Percentiles rank a stretch among this genome's conserved stretches.
Evolutionary conservation across 1,140 invertebrate genomes (phyloP).

Genomic region (Drosophila simulans): DNA sequence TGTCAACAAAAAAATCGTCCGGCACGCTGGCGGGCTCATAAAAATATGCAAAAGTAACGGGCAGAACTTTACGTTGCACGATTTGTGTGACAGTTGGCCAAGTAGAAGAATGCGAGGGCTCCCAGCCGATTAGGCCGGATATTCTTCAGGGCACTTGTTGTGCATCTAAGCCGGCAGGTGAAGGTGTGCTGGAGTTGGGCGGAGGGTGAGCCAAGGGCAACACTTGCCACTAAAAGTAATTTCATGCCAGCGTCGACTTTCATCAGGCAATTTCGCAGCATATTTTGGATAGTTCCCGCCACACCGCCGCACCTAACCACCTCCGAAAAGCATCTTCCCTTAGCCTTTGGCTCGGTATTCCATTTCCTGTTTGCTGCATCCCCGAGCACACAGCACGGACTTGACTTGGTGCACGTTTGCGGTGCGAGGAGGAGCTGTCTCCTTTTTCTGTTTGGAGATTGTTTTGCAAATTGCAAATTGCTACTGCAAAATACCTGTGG

Average conservation of each 20-base stretch:
- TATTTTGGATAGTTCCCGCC: slow-evolving; percentile 47
- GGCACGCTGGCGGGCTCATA: slow-evolving; percentile 2
- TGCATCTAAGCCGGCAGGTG: slow-evolving; percentile 22
- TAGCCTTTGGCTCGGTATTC: slow-evolving; percentile 24
- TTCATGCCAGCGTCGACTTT: slow-evolving; percentile 57
- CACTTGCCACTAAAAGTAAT: slow-evolving; percentile 66
- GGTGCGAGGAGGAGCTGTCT: slow-evolving; percentile 14
- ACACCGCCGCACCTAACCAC: background rate
- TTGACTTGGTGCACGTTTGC: slow-evolving; percentile 64
- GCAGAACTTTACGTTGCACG: slow-evolving; percentile 19
- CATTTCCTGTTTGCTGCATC: slow-evolving; percentile 48
- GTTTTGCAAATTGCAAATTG: slow-evolving; percentile 57
- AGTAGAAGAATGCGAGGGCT: background rate
- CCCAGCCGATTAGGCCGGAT: slow-evolving; percentile 17
- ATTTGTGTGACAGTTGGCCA: slow-evolving; percentile 44
- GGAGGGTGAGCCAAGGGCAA: slow-evolving; percentile 34
- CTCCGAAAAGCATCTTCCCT: slow-evolving; percentile 4
- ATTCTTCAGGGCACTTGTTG: slow-evolving; percentile 49
- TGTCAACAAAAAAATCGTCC: slow-evolving; percentile 30
- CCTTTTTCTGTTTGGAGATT: slow-evolving; percentile 10
- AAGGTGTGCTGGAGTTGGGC: slow-evolving; percentile 17
- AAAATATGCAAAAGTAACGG: slow-evolving; percentile 36
- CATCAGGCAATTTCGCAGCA: slow-evolving; percentile 56
- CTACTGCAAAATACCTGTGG: slow-evolving; percentile 44
- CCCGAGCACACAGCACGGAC: slow-evolving; percentile 29